Evolutionary conservation across 2,888 invertebrate genomes (phyloP), one percentile per base, ranked within the genome.

Genomic region (Drosophila phalerata): DNA sequence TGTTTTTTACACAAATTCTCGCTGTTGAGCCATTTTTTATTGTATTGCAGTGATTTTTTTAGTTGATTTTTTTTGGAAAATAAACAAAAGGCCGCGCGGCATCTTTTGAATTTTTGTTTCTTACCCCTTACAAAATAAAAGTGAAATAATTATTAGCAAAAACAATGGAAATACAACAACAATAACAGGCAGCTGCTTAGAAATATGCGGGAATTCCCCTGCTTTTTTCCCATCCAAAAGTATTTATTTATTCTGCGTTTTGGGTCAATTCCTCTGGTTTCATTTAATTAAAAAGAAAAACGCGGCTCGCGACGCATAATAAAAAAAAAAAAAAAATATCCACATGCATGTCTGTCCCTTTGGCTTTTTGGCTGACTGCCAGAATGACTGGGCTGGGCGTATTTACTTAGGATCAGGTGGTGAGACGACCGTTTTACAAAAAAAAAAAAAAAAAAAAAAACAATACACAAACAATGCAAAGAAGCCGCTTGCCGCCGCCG

Each of bases 401-500:
- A 85, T 91, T 91, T 91, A 91, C 80, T 91, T 91, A 91, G 91
- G 91, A 90, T 91, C 91, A 91, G 91, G 92, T 91, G 90, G 89
- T 85, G 81, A 77, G 76, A 66, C 60, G 68, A 40, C 56, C 64
- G 56, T 53, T 72, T 64, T 47, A 38, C 32, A 48, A 53, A 56
- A 49, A 19, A 43, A 40, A 32, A 40, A 42, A 38, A 9, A 58
- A 40, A 40, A 22, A 22, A 38, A 48, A 48, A 22, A 3, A 22
- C 3, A 22, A 22, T 22, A 22, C 47, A 55, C 48, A 72, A 89
- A 89, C 85, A 85, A 89, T 81, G 82, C 74, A 76, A 89, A 87
- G 84, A 89, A 85, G 88, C 89, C 77, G 77, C 77, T 64, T 58
- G 37, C 51, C 37, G 47, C 47, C 19, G 71, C 77, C 66, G 64